These are phyloP conservation scores for Ammodramus savannarum DNA, from an alignment of 2,113 vertebrate species.

Conservation along the genomic window DNA sequence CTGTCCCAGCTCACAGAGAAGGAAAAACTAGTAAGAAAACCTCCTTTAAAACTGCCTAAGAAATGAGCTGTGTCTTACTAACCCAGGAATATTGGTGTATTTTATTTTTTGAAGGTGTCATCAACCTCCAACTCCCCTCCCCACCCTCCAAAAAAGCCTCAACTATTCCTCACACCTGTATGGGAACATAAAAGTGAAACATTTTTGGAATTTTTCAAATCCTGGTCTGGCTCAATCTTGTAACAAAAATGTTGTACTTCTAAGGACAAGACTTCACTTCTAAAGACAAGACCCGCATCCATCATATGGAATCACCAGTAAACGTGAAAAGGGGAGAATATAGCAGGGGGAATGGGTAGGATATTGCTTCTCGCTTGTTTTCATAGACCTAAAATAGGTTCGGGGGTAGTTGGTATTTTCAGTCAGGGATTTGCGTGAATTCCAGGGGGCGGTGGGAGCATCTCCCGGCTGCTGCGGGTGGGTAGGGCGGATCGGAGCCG, in stretches of 20 bases:
- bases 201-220: neutral
- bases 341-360: neutral
- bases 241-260: neutral
- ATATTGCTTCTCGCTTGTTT: neutral
- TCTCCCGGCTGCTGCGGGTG: neutral
- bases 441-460: neutral
- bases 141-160: neutral
- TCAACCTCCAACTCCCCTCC: neutral
- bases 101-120: neutral
- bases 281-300: neutral
- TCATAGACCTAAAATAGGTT: rapidly evolving
- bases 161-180: neutral
- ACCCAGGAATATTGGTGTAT: neutral
- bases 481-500: neutral
- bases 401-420: neutral
- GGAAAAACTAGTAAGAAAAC: neutral
- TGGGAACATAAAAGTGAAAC: neutral
- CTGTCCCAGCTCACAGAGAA: neutral
- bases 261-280: neutral
- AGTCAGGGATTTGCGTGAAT: neutral
- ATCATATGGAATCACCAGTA: neutral
- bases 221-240: neutral
- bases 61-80: neutral
- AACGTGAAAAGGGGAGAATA: neutral
- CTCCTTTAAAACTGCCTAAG: neutral